phyloP scores from a whole-genome alignment of 2,113 vertebrate genomes.

The Craseonycteris thonglongyai region DNA sequence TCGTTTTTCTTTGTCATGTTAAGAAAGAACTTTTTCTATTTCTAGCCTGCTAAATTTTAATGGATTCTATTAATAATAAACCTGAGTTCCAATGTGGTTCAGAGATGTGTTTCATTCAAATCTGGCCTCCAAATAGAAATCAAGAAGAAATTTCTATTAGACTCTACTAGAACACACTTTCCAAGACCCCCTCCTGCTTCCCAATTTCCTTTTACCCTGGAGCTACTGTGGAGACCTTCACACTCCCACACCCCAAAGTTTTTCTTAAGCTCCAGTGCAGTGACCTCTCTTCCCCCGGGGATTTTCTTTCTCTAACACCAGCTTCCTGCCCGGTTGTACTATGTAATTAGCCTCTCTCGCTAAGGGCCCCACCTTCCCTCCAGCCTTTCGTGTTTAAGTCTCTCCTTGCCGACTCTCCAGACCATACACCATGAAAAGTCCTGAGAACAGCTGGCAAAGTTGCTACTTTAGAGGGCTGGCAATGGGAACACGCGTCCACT shows the following conservation, averaged over 20 bases:
- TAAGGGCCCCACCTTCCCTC: not conserved
- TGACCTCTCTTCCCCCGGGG: too few species aligned
- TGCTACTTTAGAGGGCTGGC: not conserved
- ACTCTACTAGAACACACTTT: not conserved
- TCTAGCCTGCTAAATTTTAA: not conserved
- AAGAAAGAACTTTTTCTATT: not conserved
- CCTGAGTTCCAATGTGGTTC: not conserved
- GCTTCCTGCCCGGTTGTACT: not conserved
- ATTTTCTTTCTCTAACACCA: not conserved
- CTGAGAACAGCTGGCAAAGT: not conserved
- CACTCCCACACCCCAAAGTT: not conserved
- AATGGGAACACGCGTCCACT: not conserved
- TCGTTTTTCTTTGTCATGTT: not conserved
- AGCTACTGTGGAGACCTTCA: not conserved
- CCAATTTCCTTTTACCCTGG: not conserved
- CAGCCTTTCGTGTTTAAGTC: not conserved
- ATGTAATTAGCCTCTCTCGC: not conserved
- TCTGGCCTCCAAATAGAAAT: not conserved
- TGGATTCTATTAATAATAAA: not conserved
- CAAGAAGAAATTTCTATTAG: not conserved
- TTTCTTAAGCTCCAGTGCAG: not conserved
- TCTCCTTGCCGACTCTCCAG: not conserved
- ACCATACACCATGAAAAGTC: not conserved
- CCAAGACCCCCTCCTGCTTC: not conserved
- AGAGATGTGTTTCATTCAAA: not conserved